Conservation (phyloP, 2,888 invertebrate genomes). For the Xiphydria camelus region DNA sequence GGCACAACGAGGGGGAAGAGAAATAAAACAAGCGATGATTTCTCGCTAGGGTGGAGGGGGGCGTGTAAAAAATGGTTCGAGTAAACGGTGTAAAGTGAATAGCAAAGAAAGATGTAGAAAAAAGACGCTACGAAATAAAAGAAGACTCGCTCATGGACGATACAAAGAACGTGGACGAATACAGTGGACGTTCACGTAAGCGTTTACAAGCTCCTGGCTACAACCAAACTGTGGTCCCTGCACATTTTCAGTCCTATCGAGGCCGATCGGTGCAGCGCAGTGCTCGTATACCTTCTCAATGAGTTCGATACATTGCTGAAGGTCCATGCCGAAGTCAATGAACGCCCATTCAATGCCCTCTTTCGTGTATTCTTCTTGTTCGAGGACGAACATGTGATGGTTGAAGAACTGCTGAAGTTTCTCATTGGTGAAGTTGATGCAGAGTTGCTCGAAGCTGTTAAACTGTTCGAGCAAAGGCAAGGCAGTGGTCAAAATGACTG, state of each 20-base stretch:
- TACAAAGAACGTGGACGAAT: conserved; percentile 21
- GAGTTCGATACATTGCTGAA: conserved; percentile 93
- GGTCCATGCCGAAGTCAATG: conserved; percentile 93
- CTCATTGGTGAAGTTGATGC: conserved; percentile 94
- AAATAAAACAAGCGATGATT: too few relatives aligned
- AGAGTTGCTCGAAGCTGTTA: conserved; percentile 92
- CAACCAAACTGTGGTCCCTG: conserved; percentile 15
- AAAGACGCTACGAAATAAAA: conserved; percentile 7
- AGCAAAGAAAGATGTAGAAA: conserved; percentile 9
- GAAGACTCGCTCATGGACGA: conserved; percentile 16
- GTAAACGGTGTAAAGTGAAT: conserved; percentile 16
- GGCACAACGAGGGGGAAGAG: too few relatives aligned
- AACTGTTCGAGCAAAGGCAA: conserved; percentile 59
- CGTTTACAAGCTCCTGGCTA: conserved; percentile 20
- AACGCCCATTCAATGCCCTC: conserved; percentile 92
- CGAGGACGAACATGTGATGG: conserved; percentile 92
- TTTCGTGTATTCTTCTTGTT: conserved; percentile 89
- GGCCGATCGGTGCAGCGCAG: conserved; percentile 5
- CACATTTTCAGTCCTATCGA: background rate
- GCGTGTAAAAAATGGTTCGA: conserved; percentile 2
- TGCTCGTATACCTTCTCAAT: conserved; percentile 79
- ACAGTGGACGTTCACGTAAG: conserved; percentile 42
- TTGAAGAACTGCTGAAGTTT: conserved; percentile 94
- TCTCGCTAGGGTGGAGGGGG: background rate
- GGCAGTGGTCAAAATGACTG: background rate